Percentiles rank a stretch among this genome's conserved stretches.
phyloP scores from a whole-genome alignment of 2,797 vertebrate genomes.

The Hirundo rustica region DNA sequence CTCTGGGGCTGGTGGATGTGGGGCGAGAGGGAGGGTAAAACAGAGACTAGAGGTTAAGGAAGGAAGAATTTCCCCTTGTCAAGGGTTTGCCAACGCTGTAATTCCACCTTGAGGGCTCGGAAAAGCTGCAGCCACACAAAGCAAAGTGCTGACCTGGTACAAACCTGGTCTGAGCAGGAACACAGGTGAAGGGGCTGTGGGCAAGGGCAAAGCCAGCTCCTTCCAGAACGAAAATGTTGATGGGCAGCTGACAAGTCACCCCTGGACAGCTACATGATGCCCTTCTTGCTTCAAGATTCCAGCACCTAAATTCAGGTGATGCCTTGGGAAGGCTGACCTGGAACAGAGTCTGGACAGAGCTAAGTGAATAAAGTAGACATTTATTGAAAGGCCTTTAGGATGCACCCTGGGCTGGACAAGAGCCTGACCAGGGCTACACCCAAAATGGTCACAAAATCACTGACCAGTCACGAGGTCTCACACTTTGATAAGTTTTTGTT shows the following conservation, averaged over 20 bases:
- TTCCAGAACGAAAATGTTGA: fast-evolving
- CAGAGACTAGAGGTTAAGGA: not conserved
- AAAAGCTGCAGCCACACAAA: not conserved
- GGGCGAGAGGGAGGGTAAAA: not conserved
- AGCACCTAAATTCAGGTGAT: not conserved
- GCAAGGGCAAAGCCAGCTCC: not conserved
- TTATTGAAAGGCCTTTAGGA: no score
- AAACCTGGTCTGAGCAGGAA: not conserved
- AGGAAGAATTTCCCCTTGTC: not conserved
- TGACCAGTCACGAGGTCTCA: no score
- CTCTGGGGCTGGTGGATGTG: not conserved
- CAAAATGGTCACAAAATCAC: no score
- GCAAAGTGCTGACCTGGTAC: not conserved
- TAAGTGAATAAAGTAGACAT: no score
- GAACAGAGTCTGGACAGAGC: no score
- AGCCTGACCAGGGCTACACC: no score
- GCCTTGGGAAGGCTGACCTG: no score
- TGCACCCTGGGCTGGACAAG: no score
- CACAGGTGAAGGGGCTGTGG: not conserved
- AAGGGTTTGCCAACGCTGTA: not conserved
- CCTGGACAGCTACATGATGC: not conserved
- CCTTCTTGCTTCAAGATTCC: not conserved
- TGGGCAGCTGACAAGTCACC: not conserved
- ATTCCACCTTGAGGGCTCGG: not conserved
- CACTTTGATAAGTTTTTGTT: no score